Base-by-base conservation (phyloP, 1,140 invertebrate species). In the Papilio machaon region DNA sequence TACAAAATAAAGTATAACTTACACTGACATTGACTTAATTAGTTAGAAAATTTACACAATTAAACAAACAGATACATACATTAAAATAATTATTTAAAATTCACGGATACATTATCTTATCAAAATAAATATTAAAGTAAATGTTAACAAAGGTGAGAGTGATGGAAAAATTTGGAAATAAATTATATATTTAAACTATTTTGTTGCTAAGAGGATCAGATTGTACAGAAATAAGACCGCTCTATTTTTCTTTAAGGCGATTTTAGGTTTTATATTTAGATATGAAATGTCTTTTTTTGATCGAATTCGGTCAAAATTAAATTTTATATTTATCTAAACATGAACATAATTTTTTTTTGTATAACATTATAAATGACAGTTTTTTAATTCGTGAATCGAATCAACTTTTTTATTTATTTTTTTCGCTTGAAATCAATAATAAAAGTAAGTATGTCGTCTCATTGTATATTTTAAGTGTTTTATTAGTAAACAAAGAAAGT, bases 51-150 rank as follows among this genome's bases (percentile, higher is more conserved):
- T 30, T 30, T 30, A 70, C 64, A 35, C 30, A 38, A 70, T 70
- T 2, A 30, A 70, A 70, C 64, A 70, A 35, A 70, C n/a, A 35
- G 8, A 35, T 43, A 43, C 38, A 43, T 43, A 43, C 3, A 70
- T 35, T 15, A 67, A 15, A 67, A 67, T 10, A 2, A 64, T 64
- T 70, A 70, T 70, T 35, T 70, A 38, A 64, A 19, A 19, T 58
- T 58, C 54, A 58, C 54, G n/a, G 54, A 19, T 30, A 35, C 64
- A 38, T 70, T 70, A 70, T 70, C 64, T 70, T 70, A 70, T 70
- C 64, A 35, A 70, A 70, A 64, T 64, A 64, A 64, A 70, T 70
- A 10, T 30, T 67, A 67, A 67, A 67, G 64, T 70, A 70, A 70
- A 70, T 70, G 64, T 70, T 70, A 70, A 35, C 0, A 35, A 70